Percentiles rank a stretch among this genome's conserved stretches.
phyloP scores from a whole-genome alignment of 2,888 invertebrate species.

The Hermaeophaga mercurialis region DNA sequence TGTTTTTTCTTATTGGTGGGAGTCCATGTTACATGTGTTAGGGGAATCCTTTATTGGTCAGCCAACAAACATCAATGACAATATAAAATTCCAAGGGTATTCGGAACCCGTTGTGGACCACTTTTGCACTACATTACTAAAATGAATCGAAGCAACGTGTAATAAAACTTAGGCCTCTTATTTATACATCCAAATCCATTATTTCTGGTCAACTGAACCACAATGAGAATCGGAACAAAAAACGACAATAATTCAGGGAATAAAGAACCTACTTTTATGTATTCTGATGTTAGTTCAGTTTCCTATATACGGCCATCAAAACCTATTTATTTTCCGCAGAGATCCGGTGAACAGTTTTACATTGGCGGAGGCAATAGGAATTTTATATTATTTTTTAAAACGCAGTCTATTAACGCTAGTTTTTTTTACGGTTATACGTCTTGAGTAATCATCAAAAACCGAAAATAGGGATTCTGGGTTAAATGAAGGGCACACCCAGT shows the following conservation, averaged over 20 bases:
- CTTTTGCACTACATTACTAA: slow-evolving; percentile 25
- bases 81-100: too few species aligned
- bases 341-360: slow-evolving; percentile 54
- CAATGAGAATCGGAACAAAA: slow-evolving; percentile 35
- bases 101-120: too few species aligned
- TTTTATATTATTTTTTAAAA: too few species aligned
- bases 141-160: slow-evolving; percentile 16
- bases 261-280: slow-evolving; percentile 48
- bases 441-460: too few species aligned
- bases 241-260: slow-evolving; percentile 49
- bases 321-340: slow-evolving; percentile 55
- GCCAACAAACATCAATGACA: too few species aligned
- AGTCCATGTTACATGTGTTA: too few species aligned
- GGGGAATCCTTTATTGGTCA: too few species aligned
- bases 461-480: too few species aligned
- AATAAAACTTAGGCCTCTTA: slow-evolving; percentile 30
- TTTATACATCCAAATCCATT: slow-evolving; percentile 38
- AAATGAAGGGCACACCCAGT: too few species aligned
- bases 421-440: too few species aligned
- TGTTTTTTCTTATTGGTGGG: too few species aligned
- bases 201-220: slow-evolving; percentile 37
- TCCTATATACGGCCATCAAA: slow-evolving; percentile 54
- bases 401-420: too few species aligned
- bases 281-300: slow-evolving; percentile 50
- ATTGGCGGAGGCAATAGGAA: not conserved